Evolutionary conservation across 2,888 invertebrate genomes (phyloP).

Genomic region (Barypeithes pellucidus): DNA sequence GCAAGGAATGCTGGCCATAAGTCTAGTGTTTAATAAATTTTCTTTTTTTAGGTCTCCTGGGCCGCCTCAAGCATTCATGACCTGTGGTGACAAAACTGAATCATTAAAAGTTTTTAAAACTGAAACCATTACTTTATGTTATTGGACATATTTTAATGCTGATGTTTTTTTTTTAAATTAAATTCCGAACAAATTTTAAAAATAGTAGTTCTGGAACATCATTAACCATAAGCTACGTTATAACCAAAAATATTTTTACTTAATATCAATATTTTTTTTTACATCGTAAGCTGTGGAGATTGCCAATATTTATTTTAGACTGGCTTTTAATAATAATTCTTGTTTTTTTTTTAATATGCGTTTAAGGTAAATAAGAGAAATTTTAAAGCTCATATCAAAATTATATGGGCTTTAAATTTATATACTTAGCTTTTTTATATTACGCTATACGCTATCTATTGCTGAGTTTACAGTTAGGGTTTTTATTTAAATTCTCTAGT

Average conservation of each 20-base stretch:
- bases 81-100: conserved; percentile 68
- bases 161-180: conserved; percentile 62
- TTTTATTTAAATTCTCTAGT: conserved; percentile 78
- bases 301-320: conserved; percentile 61
- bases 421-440: conserved; percentile 60
- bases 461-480: conserved; percentile 75
- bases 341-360: conserved; percentile 31
- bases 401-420: conserved; percentile 56
- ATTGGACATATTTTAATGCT: conserved; percentile 48
- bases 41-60: conserved; percentile 67
- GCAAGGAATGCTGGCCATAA: too few species aligned
- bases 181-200: conserved; percentile 50
- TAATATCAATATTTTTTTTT: conserved; percentile 50
- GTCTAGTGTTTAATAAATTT: background rate
- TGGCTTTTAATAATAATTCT: conserved; percentile 56
- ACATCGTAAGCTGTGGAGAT: conserved; percentile 60
- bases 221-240: conserved; percentile 43
- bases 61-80: conserved; percentile 70
- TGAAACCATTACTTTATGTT: conserved; percentile 62
- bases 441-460: conserved; percentile 61
- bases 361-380: conserved; percentile 57
- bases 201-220: conserved; percentile 42
- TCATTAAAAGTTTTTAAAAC: conserved; percentile 69
- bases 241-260: conserved; percentile 46
- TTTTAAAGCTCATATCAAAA: conserved; percentile 52